Evolutionary conservation across 2,888 invertebrate genomes (phyloP), one percentile per base, ranked within the genome.

Genomic region (Zonitis immaculata): DNA sequence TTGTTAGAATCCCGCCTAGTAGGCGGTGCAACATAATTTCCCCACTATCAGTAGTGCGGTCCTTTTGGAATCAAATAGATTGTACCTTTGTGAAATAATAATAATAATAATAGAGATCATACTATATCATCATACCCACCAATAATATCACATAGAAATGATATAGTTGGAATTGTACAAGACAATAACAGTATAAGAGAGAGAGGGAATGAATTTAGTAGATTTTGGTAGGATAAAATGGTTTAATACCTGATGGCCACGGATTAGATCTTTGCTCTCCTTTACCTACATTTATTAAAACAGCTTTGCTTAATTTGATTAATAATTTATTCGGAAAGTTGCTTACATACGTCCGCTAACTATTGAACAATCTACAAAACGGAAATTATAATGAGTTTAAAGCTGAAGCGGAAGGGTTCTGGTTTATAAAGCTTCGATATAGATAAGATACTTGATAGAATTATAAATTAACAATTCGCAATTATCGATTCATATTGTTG

Each of bases 221-320:
- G 62, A 61, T 62, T 61, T 59, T 56, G 58, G 52, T 3, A 58
- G 52, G n/a, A n/a, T 49, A 60, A 64, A 67, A 64, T 66, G 64
- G 66, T 61, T 59, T 64, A n/a, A n/a, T 66, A 65, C 65, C 65
- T 64, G 65, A 65, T 63, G 62, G 55, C 58, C 53, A 48, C 46
- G 51, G 59, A 59, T 61, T 61, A 59, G 50, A 47, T 47, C 12
- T 52, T 22, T 3, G 42, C 42, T 45, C 47, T 26, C 46, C 35
- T 49, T 55, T 55, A 22, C 52, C 53, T 39, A 49, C 54, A 59
- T 56, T 59, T 53, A 56, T 58, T 56, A 59, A 50, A 56, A 48
- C 52, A 56, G 56, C 54, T 54, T 58, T 43, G 42, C 51, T 53
- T 56, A 56, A 60, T 60, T 60, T 58, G 49, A 56, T 58, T 60